phyloP scores from a whole-genome alignment of 2,888 invertebrate species.

The Catocala fraxini region DNA sequence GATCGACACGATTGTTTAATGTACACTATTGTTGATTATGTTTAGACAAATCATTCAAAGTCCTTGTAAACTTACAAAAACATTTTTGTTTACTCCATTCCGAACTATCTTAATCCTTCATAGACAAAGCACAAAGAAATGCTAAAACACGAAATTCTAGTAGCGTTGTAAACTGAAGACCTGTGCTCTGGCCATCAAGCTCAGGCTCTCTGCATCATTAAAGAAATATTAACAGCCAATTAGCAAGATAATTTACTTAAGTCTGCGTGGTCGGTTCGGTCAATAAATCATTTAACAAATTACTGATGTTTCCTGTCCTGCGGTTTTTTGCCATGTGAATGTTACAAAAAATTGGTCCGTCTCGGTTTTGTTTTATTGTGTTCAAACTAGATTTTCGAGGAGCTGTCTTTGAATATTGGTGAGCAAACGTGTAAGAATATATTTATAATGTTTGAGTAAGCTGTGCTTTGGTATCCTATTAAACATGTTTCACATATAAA shows the following conservation, averaged over 20 bases:
- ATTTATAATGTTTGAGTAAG: neutral
- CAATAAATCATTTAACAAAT: constrained; percentile 53
- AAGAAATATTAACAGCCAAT: constrained; percentile 52
- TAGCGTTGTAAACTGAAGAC: constrained; percentile 9
- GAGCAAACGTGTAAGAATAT: neutral
- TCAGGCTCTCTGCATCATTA: constrained; percentile 33
- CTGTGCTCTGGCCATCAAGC: constrained; percentile 20
- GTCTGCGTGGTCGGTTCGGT: constrained; percentile 31
- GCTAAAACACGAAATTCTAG: neutral
- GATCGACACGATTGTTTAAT: constrained; percentile 31
- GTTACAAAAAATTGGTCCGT: constrained; percentile 28
- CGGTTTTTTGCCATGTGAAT: constrained; percentile 39
- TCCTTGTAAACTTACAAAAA: neutral
- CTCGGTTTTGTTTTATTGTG: constrained; percentile 16
- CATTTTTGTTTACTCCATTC: neutral
- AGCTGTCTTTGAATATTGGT: neutral
- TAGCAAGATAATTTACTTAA: constrained; percentile 52
- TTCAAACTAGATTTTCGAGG: neutral
- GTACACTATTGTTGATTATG: constrained; percentile 34
- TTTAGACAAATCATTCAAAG: too few relatives aligned
- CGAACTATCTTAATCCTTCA: too few relatives aligned
- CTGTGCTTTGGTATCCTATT: too few relatives aligned
- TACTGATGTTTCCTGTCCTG: constrained; percentile 48
- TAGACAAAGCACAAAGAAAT: neutral
- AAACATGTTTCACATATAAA: too few relatives aligned